Evolutionary conservation across 2,888 invertebrate genomes (phyloP).

Genomic region (Crioceris asparagi): DNA sequence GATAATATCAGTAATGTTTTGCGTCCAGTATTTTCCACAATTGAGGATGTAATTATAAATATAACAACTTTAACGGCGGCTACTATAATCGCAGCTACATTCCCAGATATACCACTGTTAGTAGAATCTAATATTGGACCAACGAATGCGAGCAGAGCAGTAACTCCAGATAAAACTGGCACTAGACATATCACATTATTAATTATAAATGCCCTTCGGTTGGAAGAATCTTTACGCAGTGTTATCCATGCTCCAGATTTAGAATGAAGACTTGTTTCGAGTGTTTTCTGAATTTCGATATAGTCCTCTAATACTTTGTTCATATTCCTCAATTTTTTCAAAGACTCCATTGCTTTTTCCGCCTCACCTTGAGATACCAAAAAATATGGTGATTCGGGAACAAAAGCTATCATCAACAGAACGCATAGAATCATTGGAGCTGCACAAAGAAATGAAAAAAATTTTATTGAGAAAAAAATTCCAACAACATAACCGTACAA

Average conservation of each 20-base stretch:
- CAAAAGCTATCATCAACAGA: constrained; percentile 3
- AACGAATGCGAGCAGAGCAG: constrained; percentile 6
- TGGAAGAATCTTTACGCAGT: constrained; percentile 2
- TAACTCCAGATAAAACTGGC: constrained; percentile 8
- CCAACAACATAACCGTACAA: constrained; percentile 9
- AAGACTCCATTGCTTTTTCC: constrained; percentile 2
- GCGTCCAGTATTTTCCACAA: constrained; percentile 65
- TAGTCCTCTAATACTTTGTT: constrained; percentile 7
- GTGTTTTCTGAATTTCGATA: neutral
- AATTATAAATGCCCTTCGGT: constrained; percentile 3
- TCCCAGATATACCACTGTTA: constrained; percentile 7
- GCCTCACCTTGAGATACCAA: constrained; percentile 1
- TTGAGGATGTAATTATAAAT: constrained; percentile 59
- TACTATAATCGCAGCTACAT: constrained; percentile 6
- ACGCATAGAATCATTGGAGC: constrained; percentile 3
- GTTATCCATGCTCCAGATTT: neutral
- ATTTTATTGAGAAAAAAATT: constrained; percentile 3
- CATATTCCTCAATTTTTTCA: constrained; percentile 8
- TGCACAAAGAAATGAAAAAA: constrained; percentile 6
- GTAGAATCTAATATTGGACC: constrained; percentile 9
- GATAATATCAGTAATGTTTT: constrained; percentile 58
- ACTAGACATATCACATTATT: constrained; percentile 2
- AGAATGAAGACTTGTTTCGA: neutral
- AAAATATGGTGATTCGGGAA: constrained; percentile 11
- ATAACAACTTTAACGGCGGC: constrained; percentile 44